Base-by-base conservation (phyloP, 1,140 invertebrate species). In the Palaemon carinicauda region DNA sequence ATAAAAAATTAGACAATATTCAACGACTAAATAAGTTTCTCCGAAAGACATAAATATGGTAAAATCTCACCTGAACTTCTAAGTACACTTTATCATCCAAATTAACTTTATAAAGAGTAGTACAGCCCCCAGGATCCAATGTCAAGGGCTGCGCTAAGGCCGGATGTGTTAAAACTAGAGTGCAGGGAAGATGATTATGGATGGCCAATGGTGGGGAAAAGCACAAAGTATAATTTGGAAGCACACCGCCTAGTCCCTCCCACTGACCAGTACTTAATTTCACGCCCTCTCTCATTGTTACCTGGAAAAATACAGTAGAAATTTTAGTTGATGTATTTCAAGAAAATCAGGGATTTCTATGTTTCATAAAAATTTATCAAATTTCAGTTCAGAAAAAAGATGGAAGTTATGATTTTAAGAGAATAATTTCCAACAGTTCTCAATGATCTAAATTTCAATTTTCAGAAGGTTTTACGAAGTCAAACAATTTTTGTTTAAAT, bases 161-260 rank as follows among this genome's bases (percentile, higher is more conserved):
- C n/a, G 93, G 92, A 74, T 94, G 92, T 80, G 92, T 91, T 10
- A 95, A 91, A 89, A 95, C 93, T 12, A 95, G 90, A 1, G 94
- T 93, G 89, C 95, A 94, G 1, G 96, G 96, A 41, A 97, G 92
- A 69, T 94, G 94, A 91, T 97, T 97, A 91, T 96, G 94, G 9
- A 97, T 92, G 19, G 94, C 92, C 29, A 96, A 91, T 0, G 96
- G 95, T 1, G 96, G 95, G 83, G 95, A 90, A 10, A 96, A 92
- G 52, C 93, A 93, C 41, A 97, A 93, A 4, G 94, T 91, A 90
- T 95, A 95, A 90, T 96, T 96, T 0, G 96, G 96, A 19, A 96
- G 91, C 41, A 92, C 90, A 80, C 92, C 91, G 85, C 91, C 92
- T 33, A 89, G 90, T 87, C 89, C 69, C 75, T 82, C 91, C 65